These are phyloP conservation scores for Holacanthus passer DNA, from an alignment of 2,113 vertebrate species.

Conservation along the genomic window DNA sequence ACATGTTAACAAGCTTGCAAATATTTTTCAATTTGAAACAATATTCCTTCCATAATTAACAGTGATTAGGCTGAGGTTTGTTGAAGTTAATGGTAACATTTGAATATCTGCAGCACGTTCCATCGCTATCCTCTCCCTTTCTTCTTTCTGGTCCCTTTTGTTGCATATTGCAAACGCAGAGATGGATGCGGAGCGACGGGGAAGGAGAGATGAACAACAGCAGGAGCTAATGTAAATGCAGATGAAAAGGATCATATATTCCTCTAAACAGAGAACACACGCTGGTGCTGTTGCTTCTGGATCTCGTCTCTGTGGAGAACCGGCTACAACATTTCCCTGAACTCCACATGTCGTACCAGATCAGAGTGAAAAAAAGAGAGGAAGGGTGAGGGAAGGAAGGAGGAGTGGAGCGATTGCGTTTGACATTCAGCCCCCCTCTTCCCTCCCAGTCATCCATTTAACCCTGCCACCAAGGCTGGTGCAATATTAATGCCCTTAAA, in stretches of 20 bases:
- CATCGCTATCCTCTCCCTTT: neutral
- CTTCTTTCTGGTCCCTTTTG: neutral
- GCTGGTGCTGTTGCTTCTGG: constrained; percentile 49
- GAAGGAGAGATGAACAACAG: constrained; percentile 21
- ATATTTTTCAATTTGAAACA: constrained; percentile 14
- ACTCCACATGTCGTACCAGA: constrained; percentile 53
- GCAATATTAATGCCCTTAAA: constrained; percentile 88
- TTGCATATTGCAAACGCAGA: constrained; percentile 10
- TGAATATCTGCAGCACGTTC: neutral
- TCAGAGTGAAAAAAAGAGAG: constrained; percentile 46
- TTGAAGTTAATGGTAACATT: constrained; percentile 23
- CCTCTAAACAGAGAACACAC: constrained; percentile 57
- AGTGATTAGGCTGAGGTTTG: neutral
- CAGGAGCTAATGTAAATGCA: constrained; percentile 42
- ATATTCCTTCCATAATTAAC: constrained; percentile 6
- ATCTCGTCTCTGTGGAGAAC: constrained; percentile 43
- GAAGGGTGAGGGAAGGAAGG: constrained; percentile 37
- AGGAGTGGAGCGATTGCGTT: constrained; percentile 70
- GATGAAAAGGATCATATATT: constrained; percentile 55
- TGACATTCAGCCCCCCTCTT: constrained; percentile 74
- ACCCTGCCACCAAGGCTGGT: constrained; percentile 82
- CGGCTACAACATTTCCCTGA: constrained; percentile 35
- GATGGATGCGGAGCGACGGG: constrained; percentile 27
- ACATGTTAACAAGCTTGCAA: constrained; percentile 30
- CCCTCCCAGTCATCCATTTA: constrained; percentile 82